Evolutionary conservation across 2,888 invertebrate genomes (phyloP).

Genomic region (Junonia oenone): DNA sequence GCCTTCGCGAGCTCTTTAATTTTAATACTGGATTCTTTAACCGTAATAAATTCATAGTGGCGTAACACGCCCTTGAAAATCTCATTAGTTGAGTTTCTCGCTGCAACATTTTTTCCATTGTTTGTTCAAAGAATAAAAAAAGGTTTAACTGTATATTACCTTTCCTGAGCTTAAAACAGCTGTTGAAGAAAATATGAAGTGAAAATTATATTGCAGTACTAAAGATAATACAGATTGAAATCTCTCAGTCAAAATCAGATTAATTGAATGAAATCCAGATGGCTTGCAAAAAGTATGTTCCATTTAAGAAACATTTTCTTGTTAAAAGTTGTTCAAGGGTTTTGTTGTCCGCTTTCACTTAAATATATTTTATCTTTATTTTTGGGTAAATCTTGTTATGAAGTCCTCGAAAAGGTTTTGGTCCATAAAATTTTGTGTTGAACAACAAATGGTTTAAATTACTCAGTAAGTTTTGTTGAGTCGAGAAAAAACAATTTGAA

Average conservation of each 20-base stretch:
- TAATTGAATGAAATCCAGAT: too few species aligned
- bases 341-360: conserved; percentile 4
- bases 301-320: conserved; percentile 1
- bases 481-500: too few species aligned
- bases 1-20: not conserved
- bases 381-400: not conserved
- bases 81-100: conserved; percentile 15
- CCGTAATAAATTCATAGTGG: not conserved
- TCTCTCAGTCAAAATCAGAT: conserved; percentile 6
- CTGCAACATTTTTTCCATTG: conserved; percentile 9
- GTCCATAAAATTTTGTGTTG: not conserved
- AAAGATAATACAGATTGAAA: conserved; percentile 13
- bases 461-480: too few species aligned
- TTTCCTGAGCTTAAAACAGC: conserved; percentile 11
- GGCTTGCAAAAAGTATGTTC: conserved; percentile 2
- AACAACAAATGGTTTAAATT: not conserved
- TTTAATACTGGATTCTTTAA: conserved; percentile 1
- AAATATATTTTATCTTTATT: not conserved
- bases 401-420: not conserved
- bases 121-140: conserved; percentile 14
- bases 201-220: conserved; percentile 9
- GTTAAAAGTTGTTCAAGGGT: conserved; percentile 7
- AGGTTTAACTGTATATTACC: conserved; percentile 9
- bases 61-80: conserved; percentile 8
- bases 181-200: conserved; percentile 9